Percentiles rank a stretch among this genome's conserved stretches.
Conservation (phyloP, 2,797 vertebrate genomes). For the Thaleichthys pacificus region DNA sequence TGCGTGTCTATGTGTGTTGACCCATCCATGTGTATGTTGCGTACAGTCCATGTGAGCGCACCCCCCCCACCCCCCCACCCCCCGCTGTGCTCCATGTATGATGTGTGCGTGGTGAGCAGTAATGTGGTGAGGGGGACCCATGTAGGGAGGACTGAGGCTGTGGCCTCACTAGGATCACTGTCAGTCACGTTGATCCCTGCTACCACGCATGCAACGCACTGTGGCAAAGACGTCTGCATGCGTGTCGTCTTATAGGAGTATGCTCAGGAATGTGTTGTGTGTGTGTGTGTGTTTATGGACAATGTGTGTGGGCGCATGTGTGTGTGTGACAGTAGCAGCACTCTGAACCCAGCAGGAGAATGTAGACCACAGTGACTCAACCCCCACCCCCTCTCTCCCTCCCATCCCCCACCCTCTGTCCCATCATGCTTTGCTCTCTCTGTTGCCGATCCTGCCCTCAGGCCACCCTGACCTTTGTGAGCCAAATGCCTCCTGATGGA, state of each 20-base stretch:
- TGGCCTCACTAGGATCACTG: too few relatives aligned
- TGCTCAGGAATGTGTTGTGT: background rate
- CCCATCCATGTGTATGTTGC: background rate
- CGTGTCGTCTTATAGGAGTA: too few relatives aligned
- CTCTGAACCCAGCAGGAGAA: constrained; percentile 40
- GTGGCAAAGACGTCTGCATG: too few relatives aligned
- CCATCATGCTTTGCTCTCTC: constrained; percentile 60
- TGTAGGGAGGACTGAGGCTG: too few relatives aligned
- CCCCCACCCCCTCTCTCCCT: constrained; percentile 25
- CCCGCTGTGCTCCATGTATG: too few relatives aligned
- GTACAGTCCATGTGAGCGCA: too few relatives aligned
- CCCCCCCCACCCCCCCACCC: too few relatives aligned
- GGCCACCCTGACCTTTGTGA: constrained; percentile 69
- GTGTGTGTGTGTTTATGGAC: background rate
- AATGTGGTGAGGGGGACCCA: too few relatives aligned
- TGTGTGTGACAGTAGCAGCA: constrained; percentile 30
- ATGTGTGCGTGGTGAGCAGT: too few relatives aligned
- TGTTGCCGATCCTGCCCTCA: constrained; percentile 56
- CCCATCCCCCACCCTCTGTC: constrained; percentile 30
- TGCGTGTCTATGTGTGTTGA: too few relatives aligned
- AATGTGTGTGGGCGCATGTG: background rate
- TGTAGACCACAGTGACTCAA: constrained; percentile 45
- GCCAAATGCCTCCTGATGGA: constrained; percentile 69
- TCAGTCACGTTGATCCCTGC: too few relatives aligned
- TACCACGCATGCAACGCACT: too few relatives aligned